A percentile compares a stretch with the other conserved stretches of the same genome.
Conservation (phyloP, 2,888 invertebrate genomes). For the Tillus elongatus region DNA sequence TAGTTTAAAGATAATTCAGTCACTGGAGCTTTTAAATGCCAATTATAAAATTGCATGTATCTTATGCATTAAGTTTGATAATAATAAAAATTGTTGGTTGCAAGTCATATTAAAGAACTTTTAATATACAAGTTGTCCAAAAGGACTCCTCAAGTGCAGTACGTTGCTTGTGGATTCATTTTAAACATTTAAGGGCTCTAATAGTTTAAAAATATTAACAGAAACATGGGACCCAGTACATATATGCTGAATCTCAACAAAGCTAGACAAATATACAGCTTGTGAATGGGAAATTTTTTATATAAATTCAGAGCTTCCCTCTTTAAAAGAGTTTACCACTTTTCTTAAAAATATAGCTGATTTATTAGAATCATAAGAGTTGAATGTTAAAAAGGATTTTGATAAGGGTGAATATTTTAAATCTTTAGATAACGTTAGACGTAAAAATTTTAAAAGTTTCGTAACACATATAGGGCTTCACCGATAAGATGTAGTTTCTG, state of each 20-base stretch:
- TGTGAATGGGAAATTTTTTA: neutral
- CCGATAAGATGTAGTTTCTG: neutral
- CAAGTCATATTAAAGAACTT: conserved; percentile 5
- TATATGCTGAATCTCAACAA: neutral
- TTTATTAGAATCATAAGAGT: neutral
- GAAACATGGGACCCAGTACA: conserved; percentile 8
- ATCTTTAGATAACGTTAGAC: neutral
- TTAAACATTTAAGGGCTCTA: conserved; percentile 5
- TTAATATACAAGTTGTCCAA: conserved; percentile 2
- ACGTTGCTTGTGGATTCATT: conserved; percentile 6
- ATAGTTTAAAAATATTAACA: neutral
- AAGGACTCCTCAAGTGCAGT: conserved; percentile 6
- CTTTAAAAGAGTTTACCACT: neutral
- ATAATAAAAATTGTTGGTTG: conserved; percentile 5
- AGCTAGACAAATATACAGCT: conserved; percentile 4
- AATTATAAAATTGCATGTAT: conserved; percentile 10
- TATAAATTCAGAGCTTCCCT: neutral
- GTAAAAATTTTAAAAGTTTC: neutral
- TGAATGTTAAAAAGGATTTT: neutral
- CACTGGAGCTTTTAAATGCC: conserved; percentile 6
- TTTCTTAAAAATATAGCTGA: neutral
- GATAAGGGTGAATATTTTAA: neutral
- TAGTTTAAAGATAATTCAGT: conserved; percentile 5
- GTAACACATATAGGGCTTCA: neutral
- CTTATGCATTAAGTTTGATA: conserved; percentile 6